Evolutionary conservation across 2,888 invertebrate species (phyloP).

Genomic region (Ceraclea dissimilis): DNA sequence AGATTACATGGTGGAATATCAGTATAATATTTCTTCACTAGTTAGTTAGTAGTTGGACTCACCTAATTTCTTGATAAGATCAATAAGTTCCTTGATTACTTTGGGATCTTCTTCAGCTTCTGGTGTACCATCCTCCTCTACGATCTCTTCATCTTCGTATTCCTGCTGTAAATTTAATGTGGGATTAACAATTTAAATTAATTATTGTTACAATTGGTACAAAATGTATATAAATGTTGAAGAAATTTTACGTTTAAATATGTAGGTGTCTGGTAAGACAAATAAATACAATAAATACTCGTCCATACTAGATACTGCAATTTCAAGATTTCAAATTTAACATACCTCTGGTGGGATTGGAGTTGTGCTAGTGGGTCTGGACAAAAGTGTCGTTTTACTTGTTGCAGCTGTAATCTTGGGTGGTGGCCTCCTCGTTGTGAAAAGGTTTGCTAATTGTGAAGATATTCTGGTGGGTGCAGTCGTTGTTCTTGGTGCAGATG

Average conservation of each 20-base stretch:
- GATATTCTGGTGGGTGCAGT: conserved; percentile 36
- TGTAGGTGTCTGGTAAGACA: too few species aligned
- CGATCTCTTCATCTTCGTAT: conserved; percentile 46
- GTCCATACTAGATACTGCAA: too few species aligned
- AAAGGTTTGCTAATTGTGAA: conserved; percentile 31
- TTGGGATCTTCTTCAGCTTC: conserved; percentile 62
- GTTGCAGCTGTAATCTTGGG: conserved; percentile 37
- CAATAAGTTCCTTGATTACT: conserved; percentile 76
- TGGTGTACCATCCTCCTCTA: conserved; percentile 38
- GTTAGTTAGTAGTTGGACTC: conserved; percentile 22
- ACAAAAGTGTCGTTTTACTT: conserved; percentile 33
- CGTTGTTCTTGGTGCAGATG: conserved; percentile 38
- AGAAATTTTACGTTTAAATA: too few species aligned
- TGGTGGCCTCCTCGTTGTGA: conserved; percentile 30
- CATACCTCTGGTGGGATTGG: too few species aligned
- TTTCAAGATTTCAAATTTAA: too few species aligned
- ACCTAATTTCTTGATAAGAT: conserved; percentile 79
- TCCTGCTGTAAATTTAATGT: conserved; percentile 31
- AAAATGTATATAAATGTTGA: too few species aligned
- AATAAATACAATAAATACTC: too few species aligned
- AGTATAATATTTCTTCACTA: too few species aligned
- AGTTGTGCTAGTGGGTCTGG: conserved; percentile 30
- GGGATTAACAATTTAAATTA: too few species aligned
- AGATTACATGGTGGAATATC: too few species aligned
- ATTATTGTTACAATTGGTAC: too few species aligned